Evolutionary conservation across 2,888 invertebrate genomes (phyloP).

Genomic region (Cephalotes varians): DNA sequence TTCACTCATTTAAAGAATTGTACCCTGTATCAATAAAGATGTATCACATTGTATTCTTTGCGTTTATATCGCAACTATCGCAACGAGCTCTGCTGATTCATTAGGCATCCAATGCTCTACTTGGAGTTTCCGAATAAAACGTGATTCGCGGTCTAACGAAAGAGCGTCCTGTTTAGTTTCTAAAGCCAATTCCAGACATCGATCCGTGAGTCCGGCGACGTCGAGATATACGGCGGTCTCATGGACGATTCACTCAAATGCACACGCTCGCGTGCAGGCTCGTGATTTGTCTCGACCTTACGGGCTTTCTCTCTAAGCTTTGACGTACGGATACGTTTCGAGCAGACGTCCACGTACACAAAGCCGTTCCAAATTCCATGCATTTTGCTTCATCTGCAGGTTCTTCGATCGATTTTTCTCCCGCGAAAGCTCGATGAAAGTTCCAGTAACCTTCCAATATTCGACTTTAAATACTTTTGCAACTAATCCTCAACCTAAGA

Average conservation of each 20-base stretch:
- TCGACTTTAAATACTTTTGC: conserved; percentile 16
- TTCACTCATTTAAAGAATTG: background rate
- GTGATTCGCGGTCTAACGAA: conserved; percentile 31
- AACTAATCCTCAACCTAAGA: conserved; percentile 7
- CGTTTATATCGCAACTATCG: background rate
- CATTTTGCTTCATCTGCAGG: background rate
- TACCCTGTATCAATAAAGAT: background rate
- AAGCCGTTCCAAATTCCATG: background rate
- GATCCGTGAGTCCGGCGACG: conserved; percentile 27
- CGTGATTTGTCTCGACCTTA: conserved; percentile 38
- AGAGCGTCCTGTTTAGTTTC: conserved; percentile 36
- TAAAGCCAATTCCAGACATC: conserved; percentile 27
- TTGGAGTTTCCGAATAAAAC: conserved; percentile 30
- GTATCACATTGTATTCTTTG: background rate
- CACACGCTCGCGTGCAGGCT: background rate
- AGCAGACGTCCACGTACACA: background rate
- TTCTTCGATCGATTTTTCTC: conserved; percentile 25
- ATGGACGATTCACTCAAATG: conserved; percentile 6
- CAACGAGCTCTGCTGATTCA: background rate
- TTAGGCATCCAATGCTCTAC: background rate
- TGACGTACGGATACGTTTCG: background rate
- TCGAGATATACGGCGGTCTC: conserved; percentile 28
- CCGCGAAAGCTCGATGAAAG: background rate
- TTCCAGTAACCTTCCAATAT: background rate
- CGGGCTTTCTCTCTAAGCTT: background rate